Evolutionary conservation across 2,797 vertebrate species (phyloP), one percentile per base, ranked within the genome.

Genomic region (Gobionotothen gibberifrons): DNA sequence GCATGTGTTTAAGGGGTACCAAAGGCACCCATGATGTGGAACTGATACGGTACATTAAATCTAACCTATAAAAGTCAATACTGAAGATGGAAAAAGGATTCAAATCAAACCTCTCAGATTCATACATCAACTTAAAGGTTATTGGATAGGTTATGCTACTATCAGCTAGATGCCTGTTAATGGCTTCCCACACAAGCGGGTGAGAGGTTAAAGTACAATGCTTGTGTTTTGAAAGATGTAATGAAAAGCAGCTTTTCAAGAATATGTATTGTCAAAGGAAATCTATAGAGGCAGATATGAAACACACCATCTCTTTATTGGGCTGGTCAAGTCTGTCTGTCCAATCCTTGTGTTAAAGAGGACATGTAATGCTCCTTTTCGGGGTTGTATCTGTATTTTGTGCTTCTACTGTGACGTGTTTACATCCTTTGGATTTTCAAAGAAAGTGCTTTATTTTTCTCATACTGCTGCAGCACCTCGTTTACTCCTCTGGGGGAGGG

Each of bases 71-170:
- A 60, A 65, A 66, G 39, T 77, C 36, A 40, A 52, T 47, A 69
- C 42, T 36, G 15, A 46, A 44, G 19, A 58, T 40, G 15, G 44
- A 66, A 65, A 76, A 58, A 54, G 60, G 15, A 12, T 56, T 46
- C 48, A 74, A 85, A 62, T 78, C 32, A 36, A 36, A 36, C 8
- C 32, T 36, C 32, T 36, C 32, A 36, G 22, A 32, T 65, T 9
- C 47, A 39, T 60, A 76, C 79, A 67, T 82, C 81, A 74, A 62
- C 51, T 67, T 72, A 61, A 78, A 83, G 74, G 74, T 76, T 53
- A 59, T 40, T 51, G 44, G 65, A 65, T n/a, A 76, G 57, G 67
- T 81, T 63, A 53, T 61, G 32, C 46, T 44, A 73, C 76, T 74
- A 81, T 52, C 59, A 59, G 57, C 49, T 65, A 32, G 53, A 72